phyloP scores from a whole-genome alignment of 2,888 invertebrate species.

The Lamellibrachia satsuma region DNA sequence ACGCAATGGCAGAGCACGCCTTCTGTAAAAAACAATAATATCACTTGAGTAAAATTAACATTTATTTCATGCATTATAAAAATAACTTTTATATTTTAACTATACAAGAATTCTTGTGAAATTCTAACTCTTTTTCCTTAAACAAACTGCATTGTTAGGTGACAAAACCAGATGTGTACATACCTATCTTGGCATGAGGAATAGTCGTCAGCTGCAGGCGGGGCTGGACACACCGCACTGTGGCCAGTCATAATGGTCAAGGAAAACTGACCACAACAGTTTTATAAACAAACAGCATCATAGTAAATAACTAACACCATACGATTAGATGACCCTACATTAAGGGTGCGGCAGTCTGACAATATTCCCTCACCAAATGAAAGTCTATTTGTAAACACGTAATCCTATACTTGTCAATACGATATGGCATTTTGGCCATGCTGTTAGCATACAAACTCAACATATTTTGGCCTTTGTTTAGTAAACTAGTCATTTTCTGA shows the following conservation, averaged over 20 bases:
- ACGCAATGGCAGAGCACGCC: too few relatives aligned
- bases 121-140: neutral
- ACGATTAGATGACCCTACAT: too few relatives aligned
- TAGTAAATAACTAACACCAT: neutral
- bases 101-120: neutral
- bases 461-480: too few relatives aligned
- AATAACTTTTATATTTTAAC: neutral
- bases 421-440: too few relatives aligned
- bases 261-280: neutral
- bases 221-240: conserved; percentile 30
- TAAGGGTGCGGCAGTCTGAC: too few relatives aligned
- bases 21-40: neutral
- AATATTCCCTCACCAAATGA: too few relatives aligned
- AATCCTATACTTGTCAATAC: too few relatives aligned
- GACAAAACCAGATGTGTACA: neutral
- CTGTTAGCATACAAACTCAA: too few relatives aligned
- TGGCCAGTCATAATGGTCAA: conserved; percentile 26
- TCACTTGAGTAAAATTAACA: neutral
- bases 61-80: neutral
- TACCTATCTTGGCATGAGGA: conserved; percentile 32
- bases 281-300: neutral
- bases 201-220: conserved; percentile 24
- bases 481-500: too few relatives aligned
- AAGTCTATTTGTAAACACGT: too few relatives aligned
- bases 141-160: neutral